Conservation (phyloP, 2,797 vertebrate genomes). For the Pitangus sulphuratus region DNA sequence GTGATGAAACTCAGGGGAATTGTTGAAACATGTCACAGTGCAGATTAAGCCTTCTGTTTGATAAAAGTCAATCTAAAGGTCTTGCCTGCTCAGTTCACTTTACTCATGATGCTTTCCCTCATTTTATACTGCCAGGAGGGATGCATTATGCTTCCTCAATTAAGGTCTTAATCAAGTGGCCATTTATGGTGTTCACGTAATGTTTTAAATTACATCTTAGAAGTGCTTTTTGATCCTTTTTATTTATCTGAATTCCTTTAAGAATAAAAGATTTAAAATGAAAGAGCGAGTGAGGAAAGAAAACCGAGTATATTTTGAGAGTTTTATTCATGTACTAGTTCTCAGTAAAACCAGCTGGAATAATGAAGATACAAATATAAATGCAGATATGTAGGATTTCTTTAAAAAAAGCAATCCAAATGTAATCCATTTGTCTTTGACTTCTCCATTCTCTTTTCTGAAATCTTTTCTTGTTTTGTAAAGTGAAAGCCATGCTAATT, state of each 20-base stretch:
- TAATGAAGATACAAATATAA: not conserved
- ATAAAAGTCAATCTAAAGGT: slow-evolving; percentile 35
- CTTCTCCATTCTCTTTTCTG: not conserved
- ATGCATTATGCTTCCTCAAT: not conserved
- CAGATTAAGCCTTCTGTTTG: not conserved
- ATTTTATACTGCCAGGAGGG: not conserved
- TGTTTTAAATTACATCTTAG: not conserved
- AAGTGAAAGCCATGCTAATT: not conserved
- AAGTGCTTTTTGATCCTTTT: not conserved
- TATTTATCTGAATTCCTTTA: not conserved
- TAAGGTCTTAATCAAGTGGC: not conserved
- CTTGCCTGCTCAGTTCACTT: not conserved
- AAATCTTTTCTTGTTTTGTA: not conserved
- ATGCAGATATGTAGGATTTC: not conserved
- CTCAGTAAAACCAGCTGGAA: not conserved
- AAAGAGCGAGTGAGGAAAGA: not conserved
- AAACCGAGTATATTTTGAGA: not conserved
- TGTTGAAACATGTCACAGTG: not conserved
- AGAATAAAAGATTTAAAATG: not conserved
- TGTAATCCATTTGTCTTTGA: not conserved
- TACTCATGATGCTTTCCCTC: not conserved
- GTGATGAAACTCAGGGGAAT: not conserved
- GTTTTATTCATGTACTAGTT: not conserved
- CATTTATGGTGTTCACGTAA: not conserved
- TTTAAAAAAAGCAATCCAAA: not conserved